Evolutionary conservation across 2,113 vertebrate species (phyloP).

Genomic region (Capreolus pygargus): DNA sequence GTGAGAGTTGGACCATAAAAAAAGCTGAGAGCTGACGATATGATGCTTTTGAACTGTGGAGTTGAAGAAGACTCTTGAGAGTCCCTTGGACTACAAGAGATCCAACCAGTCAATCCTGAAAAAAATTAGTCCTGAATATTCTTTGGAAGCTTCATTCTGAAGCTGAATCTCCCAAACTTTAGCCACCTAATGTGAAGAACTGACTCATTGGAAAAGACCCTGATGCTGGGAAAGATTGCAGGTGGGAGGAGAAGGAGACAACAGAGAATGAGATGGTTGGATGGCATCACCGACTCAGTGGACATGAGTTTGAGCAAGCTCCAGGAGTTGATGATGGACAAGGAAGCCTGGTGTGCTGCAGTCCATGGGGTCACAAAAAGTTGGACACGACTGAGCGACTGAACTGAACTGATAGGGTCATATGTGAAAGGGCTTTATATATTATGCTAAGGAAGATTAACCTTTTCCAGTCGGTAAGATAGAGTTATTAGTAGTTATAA

Average conservation of each 20-base stretch:
- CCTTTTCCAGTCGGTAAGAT: neutral
- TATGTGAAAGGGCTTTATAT: neutral
- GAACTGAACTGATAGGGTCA: neutral
- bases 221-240: neutral
- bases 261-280: neutral
- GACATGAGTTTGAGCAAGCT: neutral
- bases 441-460: neutral
- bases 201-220: neutral
- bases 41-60: neutral
- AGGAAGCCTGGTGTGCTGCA: neutral
- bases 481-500: neutral
- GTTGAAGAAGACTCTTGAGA: neutral
- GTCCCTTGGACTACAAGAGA: neutral
- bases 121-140: neutral
- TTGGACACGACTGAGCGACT: neutral
- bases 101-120: neutral
- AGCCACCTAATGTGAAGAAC: neutral
- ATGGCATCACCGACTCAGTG: neutral
- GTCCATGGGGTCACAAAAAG: neutral
- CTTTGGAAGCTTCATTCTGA: neutral
- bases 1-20: neutral
- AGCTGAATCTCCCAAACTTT: neutral
- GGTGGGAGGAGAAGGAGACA: accelerated
- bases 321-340: neutral
- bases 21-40: accelerated